Base-by-base conservation (phyloP, 2,797 vertebrate species). In the Hapalemur alaotrensis region DNA sequence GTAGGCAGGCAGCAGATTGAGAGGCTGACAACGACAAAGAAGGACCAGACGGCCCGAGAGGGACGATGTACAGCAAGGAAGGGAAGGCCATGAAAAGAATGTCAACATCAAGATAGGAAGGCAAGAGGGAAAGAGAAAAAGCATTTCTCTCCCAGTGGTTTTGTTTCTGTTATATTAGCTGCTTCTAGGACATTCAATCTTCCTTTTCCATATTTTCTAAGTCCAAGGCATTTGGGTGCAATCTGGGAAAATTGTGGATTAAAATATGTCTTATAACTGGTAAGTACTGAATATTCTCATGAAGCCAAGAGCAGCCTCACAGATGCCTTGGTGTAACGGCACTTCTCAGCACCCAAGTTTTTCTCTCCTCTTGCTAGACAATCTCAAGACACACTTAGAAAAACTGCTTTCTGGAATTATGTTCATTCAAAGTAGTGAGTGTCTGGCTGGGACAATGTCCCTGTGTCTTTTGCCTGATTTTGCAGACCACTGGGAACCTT, bases 141-240 rank as follows among this genome's bases (percentile, higher is more conserved):
- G 52, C 10, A 15, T 20, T 65, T 85, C 79, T 79, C 57, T 69
- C 30, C 80, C 57, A 35, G 57, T 25, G 35, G 12, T 65, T 87
- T 63, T 80, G 63, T 80, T 85, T 76, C 89, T 69, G 73, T 41
- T 65, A 32, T 15, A 95, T 54, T 93, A 83, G 94, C 57, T 95
- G 80, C 57, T 89, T 52, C 70, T 76, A 50, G 73, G 87, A 89
- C 54, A 89, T 59, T 89, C 43, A 91, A 88, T 79, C 82, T 94
- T 91, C 88, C 79, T 93, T 91, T 92, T 89, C 75, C 30, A 14
- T 76, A 73, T 82, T 92, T 81, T 76, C 72, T 93, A 90, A 94
- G 76, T 83, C 85, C n/a, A 43, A 38, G 70, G 95, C 72, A 95
- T 95, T 84, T 96, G 88, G 61, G 82, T 76, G 48, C 73, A 93